phyloP scores from a whole-genome alignment of 2,797 vertebrate genomes.

The Phataginus tetradactyla region DNA sequence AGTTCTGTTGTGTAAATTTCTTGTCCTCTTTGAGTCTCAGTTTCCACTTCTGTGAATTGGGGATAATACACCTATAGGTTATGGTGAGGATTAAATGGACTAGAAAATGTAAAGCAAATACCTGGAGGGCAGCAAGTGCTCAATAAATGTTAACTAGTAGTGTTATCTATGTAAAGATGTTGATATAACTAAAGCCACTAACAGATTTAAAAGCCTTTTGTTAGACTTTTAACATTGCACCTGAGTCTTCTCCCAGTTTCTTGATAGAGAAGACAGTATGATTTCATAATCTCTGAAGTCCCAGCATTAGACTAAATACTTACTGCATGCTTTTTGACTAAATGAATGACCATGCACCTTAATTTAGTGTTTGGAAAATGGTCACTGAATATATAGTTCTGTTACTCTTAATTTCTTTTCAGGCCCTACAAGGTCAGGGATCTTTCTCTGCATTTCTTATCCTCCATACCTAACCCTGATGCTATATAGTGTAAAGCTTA shows the following conservation, averaged over 20 bases:
- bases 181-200: neutral
- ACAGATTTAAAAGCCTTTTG: neutral
- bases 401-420: neutral
- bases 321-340: neutral
- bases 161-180: neutral
- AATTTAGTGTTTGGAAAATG: neutral
- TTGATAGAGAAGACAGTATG: neutral
- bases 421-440: neutral
- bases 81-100: neutral
- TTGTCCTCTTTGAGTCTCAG: neutral
- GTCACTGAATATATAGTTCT: neutral
- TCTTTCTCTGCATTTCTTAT: constrained; percentile 18
- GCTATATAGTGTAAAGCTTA: neutral
- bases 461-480: neutral
- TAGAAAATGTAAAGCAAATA: constrained; percentile 43
- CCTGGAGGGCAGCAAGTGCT: neutral
- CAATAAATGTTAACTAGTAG: neutral
- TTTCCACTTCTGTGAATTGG: neutral
- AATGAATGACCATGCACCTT: neutral
- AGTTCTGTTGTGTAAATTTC: neutral
- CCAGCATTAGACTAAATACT: neutral
- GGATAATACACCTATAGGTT: neutral
- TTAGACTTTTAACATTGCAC: neutral
- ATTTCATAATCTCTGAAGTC: neutral
- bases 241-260: neutral